Conservation (phyloP, 2,113 vertebrate genomes). For the Vimba vimba region DNA sequence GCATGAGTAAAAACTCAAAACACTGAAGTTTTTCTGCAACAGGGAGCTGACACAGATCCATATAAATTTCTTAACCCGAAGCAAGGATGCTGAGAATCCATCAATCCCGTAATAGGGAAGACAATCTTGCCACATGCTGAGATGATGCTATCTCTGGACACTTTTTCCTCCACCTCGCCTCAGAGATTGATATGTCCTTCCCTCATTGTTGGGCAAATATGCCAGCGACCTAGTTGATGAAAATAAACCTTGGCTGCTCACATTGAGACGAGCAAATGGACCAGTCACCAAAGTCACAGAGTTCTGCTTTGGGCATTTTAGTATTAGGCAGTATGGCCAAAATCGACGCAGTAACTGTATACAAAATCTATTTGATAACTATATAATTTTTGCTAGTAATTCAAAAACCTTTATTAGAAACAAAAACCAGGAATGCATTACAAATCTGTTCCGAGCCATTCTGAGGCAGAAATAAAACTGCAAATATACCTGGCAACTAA, state of each 20-base stretch:
- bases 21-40: constrained; percentile 16
- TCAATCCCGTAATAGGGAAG: background rate
- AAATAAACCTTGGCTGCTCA: constrained; percentile 72
- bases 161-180: constrained; percentile 15
- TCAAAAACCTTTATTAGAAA: no score
- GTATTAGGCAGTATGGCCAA: background rate
- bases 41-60: constrained; percentile 37
- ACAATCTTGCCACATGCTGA: background rate
- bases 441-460: no score
- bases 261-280: constrained; percentile 55
- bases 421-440: no score
- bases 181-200: constrained; percentile 68
- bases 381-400: no score
- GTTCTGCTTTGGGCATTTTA: background rate
- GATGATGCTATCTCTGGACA: background rate
- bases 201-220: constrained; percentile 69
- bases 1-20: constrained; percentile 1
- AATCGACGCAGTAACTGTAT: background rate
- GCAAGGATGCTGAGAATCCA: constrained; percentile 14
- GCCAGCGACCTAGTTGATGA: constrained; percentile 75
- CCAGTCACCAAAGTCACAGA: constrained; percentile 53
- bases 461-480: no score
- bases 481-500: no score
- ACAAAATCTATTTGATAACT: no score
- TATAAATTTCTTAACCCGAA: constrained; percentile 10